Conservation (phyloP, 2,888 invertebrate genomes). For the Ochropacha duplaris region DNA sequence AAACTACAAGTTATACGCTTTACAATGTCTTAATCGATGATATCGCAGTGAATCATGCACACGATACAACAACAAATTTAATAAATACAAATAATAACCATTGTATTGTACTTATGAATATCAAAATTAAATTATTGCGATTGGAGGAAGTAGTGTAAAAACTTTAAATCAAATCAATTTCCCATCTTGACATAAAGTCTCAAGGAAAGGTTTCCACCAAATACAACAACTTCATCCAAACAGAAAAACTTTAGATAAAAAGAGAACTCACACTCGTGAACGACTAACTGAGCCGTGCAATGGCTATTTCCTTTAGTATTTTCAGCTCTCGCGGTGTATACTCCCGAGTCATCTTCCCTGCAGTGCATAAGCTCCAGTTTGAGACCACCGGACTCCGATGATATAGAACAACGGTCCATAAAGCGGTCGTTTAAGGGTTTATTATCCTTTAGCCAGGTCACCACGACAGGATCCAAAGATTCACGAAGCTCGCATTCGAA, state of each 20-base stretch:
- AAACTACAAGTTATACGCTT: conserved; percentile 71
- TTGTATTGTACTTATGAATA: not conserved
- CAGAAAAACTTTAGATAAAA: conserved; percentile 18
- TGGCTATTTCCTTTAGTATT: conserved; percentile 91
- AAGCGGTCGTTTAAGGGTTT: conserved; percentile 89
- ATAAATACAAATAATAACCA: conserved; percentile 4
- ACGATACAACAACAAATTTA: not conserved
- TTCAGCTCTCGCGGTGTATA: conserved; percentile 94
- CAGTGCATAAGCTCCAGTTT: conserved; percentile 90
- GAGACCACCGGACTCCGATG: conserved; percentile 84
- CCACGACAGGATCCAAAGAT: conserved; percentile 83
- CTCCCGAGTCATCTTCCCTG: conserved; percentile 90
- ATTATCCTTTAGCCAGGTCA: conserved; percentile 95
- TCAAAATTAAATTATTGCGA: not conserved
- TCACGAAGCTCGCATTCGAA: conserved; percentile 90
- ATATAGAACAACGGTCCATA: conserved; percentile 88
- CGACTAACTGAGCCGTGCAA: conserved; percentile 93
- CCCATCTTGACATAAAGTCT: no score
- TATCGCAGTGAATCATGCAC: conserved; percentile 63
- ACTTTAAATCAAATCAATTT: not conserved
- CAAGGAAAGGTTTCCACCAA: not conserved
- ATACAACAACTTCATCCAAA: conserved; percentile 12
- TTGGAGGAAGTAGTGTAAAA: not conserved
- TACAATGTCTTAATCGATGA: conserved; percentile 77
- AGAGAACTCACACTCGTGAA: conserved; percentile 89